Evolutionary conservation across 2,888 invertebrate genomes (phyloP).

Genomic region (Lomographa bimaculata): DNA sequence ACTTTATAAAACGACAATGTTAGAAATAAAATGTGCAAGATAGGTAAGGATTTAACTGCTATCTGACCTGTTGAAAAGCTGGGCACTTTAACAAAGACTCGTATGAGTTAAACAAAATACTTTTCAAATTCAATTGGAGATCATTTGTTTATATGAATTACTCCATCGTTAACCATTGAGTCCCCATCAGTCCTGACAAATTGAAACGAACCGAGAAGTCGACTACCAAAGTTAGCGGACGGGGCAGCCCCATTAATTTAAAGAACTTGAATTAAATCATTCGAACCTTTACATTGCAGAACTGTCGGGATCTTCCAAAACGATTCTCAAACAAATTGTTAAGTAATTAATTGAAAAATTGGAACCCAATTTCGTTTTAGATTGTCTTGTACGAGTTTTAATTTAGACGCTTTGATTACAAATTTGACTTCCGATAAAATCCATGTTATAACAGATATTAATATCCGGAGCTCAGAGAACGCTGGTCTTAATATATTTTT

Average conservation of each 20-base stretch:
- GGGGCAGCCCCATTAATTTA: conserved; percentile 69
- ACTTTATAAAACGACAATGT: no score
- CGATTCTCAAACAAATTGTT: conserved; percentile 50
- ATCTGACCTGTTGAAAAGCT: no score
- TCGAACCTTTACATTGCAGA: conserved; percentile 56
- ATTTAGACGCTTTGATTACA: conserved; percentile 31
- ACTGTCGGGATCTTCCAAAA: conserved; percentile 48
- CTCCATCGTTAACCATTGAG: conserved; percentile 62
- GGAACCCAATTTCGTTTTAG: conserved; percentile 36
- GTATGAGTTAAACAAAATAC: no score
- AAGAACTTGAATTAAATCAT: conserved; percentile 74
- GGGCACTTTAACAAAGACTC: no score
- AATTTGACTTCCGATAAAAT: conserved; percentile 25
- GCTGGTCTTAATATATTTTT: conserved; percentile 25
- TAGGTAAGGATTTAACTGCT: no score
- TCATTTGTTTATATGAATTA: conserved; percentile 59
- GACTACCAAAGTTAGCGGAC: conserved; percentile 62
- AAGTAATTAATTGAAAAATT: conserved; percentile 54
- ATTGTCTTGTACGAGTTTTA: conserved; percentile 34
- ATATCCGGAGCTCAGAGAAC: conserved; percentile 26
- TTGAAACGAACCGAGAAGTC: conserved; percentile 75
- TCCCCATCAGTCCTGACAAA: conserved; percentile 70
- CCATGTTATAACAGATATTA: conserved; percentile 27
- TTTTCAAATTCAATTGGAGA: conserved; percentile 42
- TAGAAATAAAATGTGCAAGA: no score